Percentiles rank a stretch among this genome's conserved stretches.
phyloP scores from a whole-genome alignment of 2,888 invertebrate species.

The Zelleria hepariella region DNA sequence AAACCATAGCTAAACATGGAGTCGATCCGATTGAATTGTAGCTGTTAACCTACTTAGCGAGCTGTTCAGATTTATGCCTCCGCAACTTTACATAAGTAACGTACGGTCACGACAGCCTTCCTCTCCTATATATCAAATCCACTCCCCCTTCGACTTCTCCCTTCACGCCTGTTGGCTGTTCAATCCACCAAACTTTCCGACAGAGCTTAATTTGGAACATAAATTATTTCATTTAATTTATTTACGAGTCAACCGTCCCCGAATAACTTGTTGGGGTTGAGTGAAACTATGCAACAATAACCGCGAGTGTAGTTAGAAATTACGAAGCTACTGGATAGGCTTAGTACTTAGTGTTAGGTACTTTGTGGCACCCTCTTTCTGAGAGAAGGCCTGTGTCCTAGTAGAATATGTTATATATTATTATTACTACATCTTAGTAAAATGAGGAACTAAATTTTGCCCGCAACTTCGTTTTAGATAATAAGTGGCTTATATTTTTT shows the following conservation, averaged over 20 bases:
- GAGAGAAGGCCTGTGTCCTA: too few species aligned
- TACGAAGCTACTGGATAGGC: too few species aligned
- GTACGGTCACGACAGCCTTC: slow-evolving; percentile 34
- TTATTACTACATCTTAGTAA: too few species aligned
- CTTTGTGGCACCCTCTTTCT: too few species aligned
- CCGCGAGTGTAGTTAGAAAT: too few species aligned
- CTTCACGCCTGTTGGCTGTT: neutral
- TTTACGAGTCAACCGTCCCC: neutral
- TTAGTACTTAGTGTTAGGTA: too few species aligned
- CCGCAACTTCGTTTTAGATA: too few species aligned
- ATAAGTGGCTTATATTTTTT: too few species aligned
- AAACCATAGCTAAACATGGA: slow-evolving; percentile 10
- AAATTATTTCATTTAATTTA: neutral
- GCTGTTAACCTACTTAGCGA: slow-evolving; percentile 28
- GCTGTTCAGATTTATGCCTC: slow-evolving; percentile 47
- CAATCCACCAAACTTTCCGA: neutral
- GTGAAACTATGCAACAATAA: neutral
- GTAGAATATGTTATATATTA: too few species aligned
- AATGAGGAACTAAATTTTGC: too few species aligned
- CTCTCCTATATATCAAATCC: slow-evolving; percentile 42
- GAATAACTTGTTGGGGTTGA: neutral
- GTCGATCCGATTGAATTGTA: slow-evolving; percentile 33
- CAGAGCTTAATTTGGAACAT: neutral
- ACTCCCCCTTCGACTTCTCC: slow-evolving; percentile 2
- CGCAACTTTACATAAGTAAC: slow-evolving; percentile 47